Evolutionary conservation across 1,140 invertebrate genomes (phyloP).

Genomic region (Thaumatotibia leucotreta): DNA sequence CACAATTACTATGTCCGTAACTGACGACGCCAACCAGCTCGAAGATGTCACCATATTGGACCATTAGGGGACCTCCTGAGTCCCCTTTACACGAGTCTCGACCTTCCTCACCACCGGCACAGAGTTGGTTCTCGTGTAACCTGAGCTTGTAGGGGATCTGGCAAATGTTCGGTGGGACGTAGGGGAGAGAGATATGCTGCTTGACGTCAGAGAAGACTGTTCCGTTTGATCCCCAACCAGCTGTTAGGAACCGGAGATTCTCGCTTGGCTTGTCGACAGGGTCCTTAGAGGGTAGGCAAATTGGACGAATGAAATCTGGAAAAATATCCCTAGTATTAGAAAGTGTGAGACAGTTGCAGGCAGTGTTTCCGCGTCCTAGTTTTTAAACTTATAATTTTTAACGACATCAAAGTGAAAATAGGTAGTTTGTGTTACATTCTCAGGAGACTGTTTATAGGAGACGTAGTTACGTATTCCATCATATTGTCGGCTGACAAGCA

Average conservation of each 20-base stretch:
- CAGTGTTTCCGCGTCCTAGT: too few relatives aligned
- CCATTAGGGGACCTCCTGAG: constrained; percentile 80
- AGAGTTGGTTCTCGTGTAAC: constrained; percentile 53
- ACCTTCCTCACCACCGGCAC: constrained; percentile 65
- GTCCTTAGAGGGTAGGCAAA: constrained; percentile 38
- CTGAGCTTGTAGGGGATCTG: not conserved
- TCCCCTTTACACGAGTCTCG: constrained; percentile 78
- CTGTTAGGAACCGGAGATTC: constrained; percentile 13
- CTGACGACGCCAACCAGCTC: constrained; percentile 75
- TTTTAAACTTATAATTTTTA: too few relatives aligned
- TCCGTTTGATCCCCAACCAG: constrained; percentile 40
- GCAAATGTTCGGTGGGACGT: not conserved
- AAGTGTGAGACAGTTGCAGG: too few relatives aligned
- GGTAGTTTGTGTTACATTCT: too few relatives aligned
- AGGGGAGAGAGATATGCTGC: not conserved
- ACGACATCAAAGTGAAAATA: too few relatives aligned
- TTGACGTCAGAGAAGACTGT: not conserved
- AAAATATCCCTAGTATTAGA: too few relatives aligned
- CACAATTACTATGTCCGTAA: constrained; percentile 76
- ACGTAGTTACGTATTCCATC: too few relatives aligned
- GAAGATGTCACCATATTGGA: constrained; percentile 21
- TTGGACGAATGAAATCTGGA: constrained; percentile 49
- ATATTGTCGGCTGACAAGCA: too few relatives aligned
- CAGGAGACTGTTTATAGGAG: too few relatives aligned
- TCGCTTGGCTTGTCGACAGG: constrained; percentile 18